Conservation (phyloP, 2,888 invertebrate species). For the Thelaira solivaga region DNA sequence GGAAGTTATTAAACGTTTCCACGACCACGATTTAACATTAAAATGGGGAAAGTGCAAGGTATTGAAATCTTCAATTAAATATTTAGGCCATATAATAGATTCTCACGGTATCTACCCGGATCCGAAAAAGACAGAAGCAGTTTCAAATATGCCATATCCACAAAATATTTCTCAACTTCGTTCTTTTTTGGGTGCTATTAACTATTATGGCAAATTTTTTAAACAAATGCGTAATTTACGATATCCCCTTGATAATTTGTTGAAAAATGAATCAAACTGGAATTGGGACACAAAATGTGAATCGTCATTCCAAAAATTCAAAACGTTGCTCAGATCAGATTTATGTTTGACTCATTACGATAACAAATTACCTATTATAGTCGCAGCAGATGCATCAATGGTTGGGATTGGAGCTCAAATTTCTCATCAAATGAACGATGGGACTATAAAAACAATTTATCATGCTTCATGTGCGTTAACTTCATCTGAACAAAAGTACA, state of each 20-base stretch:
- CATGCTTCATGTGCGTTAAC: conserved; percentile 15
- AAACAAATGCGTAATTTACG: conserved; percentile 9
- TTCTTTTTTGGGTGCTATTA: conserved; percentile 26
- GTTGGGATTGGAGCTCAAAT: conserved; percentile 24
- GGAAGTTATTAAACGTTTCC: conserved; percentile 35
- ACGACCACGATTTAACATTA: conserved; percentile 18
- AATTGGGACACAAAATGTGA: conserved; percentile 1
- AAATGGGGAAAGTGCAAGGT: conserved; percentile 37
- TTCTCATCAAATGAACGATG: too few species aligned
- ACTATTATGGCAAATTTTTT: conserved; percentile 34
- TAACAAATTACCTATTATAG: conserved; percentile 6
- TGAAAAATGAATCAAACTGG: conserved; percentile 23
- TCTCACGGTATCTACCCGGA: conserved; percentile 11
- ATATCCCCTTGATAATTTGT: conserved; percentile 9
- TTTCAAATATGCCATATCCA: conserved; percentile 32
- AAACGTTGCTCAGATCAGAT: not conserved
- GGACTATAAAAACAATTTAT: not conserved
- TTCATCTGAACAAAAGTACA: conserved; percentile 59
- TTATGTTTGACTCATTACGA: conserved; percentile 9
- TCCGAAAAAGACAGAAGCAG: conserved; percentile 18
- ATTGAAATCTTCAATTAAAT: conserved; percentile 19
- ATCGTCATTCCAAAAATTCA: conserved; percentile 6
- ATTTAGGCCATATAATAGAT: conserved; percentile 40
- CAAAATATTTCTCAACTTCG: conserved; percentile 35
- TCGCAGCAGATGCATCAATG: conserved; percentile 21